phyloP scores from a whole-genome alignment of 2,113 vertebrate genomes.

The Melanotaenia duboulayi region DNA sequence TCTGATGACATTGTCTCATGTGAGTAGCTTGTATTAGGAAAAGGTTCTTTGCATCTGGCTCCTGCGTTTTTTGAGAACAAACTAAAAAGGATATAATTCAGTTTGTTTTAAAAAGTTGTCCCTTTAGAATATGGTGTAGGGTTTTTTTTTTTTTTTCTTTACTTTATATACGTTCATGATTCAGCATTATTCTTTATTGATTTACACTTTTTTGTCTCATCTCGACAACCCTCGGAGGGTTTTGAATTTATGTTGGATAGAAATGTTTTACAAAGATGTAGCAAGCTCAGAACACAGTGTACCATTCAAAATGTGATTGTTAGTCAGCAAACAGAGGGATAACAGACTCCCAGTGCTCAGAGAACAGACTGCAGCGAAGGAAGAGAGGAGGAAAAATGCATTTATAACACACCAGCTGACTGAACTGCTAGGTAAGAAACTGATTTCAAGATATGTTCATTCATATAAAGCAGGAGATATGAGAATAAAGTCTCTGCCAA shows the following conservation, averaged over 20 bases:
- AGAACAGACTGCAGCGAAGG: not conserved
- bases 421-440: slow-evolving; percentile 9
- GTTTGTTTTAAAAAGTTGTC: slow-evolving; percentile 52
- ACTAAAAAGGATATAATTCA: slow-evolving; percentile 65
- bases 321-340: slow-evolving; percentile 40
- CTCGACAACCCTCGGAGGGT: slow-evolving; percentile 34
- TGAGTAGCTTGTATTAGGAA: slow-evolving; percentile 59
- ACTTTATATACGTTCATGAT: slow-evolving; percentile 28
- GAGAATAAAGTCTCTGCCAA: slow-evolving; percentile 39
- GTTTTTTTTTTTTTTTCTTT: slow-evolving; percentile 34
- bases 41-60: slow-evolving; percentile 36
- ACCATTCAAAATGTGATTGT: slow-evolving; percentile 40
- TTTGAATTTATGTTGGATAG: slow-evolving; percentile 33
- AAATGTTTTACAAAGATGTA: slow-evolving; percentile 19
- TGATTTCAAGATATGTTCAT: slow-evolving; percentile 37
- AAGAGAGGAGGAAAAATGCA: slow-evolving; percentile 7
- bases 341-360: slow-evolving; percentile 15
- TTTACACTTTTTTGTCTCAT: slow-evolving; percentile 38
- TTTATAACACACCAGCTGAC: slow-evolving; percentile 15
- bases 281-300: slow-evolving; percentile 11
- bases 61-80: slow-evolving; percentile 34
- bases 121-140: slow-evolving; percentile 52
- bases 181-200: slow-evolving; percentile 29
- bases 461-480: slow-evolving; percentile 2
- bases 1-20: slow-evolving; percentile 71